Evolutionary conservation across 2,797 vertebrate species (phyloP).

Genomic region (Sebastes trivittatus): DNA sequence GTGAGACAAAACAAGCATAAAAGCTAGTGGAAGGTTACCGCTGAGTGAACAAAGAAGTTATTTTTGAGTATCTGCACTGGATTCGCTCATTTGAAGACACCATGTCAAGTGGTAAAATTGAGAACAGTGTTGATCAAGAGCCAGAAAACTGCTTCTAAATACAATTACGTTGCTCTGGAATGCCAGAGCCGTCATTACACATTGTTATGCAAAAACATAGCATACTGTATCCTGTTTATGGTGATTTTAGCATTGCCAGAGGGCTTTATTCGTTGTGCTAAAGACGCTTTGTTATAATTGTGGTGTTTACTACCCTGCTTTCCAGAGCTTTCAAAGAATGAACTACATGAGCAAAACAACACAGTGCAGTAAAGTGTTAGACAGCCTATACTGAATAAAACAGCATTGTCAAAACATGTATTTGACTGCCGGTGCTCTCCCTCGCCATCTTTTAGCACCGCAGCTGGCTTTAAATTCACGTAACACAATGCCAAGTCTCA

Average conservation of each 20-base stretch:
- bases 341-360: slow-evolving; percentile 8
- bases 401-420: slow-evolving; percentile 1
- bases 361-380: background rate
- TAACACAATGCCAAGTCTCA: background rate
- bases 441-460: background rate
- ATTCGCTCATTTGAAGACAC: background rate
- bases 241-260: slow-evolving; percentile 20
- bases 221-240: background rate
- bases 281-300: slow-evolving; percentile 28
- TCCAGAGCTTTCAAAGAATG: slow-evolving; percentile 11
- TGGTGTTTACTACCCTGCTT: slow-evolving; percentile 17
- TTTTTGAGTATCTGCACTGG: background rate
- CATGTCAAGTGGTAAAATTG: slow-evolving; percentile 4
- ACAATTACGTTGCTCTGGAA: background rate
- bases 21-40: background rate
- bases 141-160: slow-evolving; percentile 18
- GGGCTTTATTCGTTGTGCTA: slow-evolving; percentile 22
- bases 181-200: slow-evolving; percentile 12
- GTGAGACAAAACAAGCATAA: background rate
- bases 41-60: background rate
- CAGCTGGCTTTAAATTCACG: slow-evolving; percentile 14
- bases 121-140: slow-evolving; percentile 6
- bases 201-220: slow-evolving; percentile 14
- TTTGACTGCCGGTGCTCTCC: slow-evolving; percentile 6
- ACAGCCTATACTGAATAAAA: background rate